These are phyloP conservation scores for Nerophis lumbriciformis DNA, from an alignment of 2,113 vertebrate species.

Conservation along the genomic window DNA sequence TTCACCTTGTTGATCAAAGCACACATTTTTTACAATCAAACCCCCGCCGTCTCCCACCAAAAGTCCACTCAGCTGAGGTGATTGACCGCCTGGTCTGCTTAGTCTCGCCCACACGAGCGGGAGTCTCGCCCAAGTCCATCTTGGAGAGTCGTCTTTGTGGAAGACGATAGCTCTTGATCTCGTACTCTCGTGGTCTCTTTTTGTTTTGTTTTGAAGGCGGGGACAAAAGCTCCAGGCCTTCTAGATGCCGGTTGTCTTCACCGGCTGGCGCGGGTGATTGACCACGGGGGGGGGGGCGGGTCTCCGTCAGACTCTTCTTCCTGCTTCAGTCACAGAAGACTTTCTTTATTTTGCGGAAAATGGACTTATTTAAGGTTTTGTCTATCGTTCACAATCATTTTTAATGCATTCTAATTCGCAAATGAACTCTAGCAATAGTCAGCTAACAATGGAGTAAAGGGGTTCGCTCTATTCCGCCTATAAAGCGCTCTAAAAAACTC, in stretches of 20 bases:
- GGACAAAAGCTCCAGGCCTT: constrained; percentile 23
- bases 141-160: constrained; percentile 33
- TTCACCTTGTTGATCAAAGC: constrained; percentile 44
- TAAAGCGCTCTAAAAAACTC: too few relatives aligned
- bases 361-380: too few relatives aligned
- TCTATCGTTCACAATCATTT: too few relatives aligned
- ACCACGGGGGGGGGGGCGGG: constrained; percentile 6
- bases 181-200: constrained; percentile 43
- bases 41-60: not conserved
- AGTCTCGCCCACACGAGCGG: not conserved
- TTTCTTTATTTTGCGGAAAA: not conserved
- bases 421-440: too few relatives aligned
- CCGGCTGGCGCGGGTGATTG: not conserved
- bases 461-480: too few relatives aligned
- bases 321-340: not conserved
- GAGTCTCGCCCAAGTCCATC: constrained; percentile 20
- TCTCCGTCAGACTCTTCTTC: not conserved
- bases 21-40: not conserved
- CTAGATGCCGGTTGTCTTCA: constrained; percentile 12
- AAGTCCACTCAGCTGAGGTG: too few relatives aligned
- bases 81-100: not conserved
- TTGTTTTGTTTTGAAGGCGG: constrained; percentile 25
- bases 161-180: constrained; percentile 53
- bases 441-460: too few relatives aligned
- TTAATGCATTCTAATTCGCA: too few relatives aligned